Base-by-base conservation (phyloP, 2,888 invertebrate species). In the Agrochola circellaris region DNA sequence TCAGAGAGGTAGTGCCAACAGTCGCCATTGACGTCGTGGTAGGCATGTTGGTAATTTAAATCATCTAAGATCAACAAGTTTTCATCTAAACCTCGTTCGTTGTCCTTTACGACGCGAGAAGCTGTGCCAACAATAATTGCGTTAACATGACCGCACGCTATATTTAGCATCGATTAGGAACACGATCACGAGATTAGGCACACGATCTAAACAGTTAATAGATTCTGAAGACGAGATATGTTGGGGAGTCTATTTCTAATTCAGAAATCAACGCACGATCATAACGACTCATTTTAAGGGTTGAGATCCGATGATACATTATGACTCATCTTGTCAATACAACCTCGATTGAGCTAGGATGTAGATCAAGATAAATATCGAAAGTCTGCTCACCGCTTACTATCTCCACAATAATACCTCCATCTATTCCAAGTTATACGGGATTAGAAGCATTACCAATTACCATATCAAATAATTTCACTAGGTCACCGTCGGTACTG, bases 81-180 rank as follows among this genome's bases (percentile, higher is more conserved):
- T 73, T 65, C 78, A 68, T 75, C 51, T 79, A 66, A 69, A 82
- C 64, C 68, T 74, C 75, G 77, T 81, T 66, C 77, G 84, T 84
- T 81, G 85, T 84, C 84, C 84, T 84, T 84, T 84, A 67, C 70
- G 62, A 67, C 70, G 73, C 64, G 54, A 61, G 81, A 81, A 75
- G 85, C 84, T 77, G 79, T 84, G 84, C 86, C 84, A 82, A 79
- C 65, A 86, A 79, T 84, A 86, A 84, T 86, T 84, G 86, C 81
- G 84, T 81, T 86, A 86, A 86, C 84, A 86, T 86, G 79, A 86
- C 75, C 81, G 84, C 73, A 76, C 68, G 77, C 79, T 85, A 83
- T 80, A 81, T 79, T 85, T 86, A 86, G 85, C 72, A 81, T 73
- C 84, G 84, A 84, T 84, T 84, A 84, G 75, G 83, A 84, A 84